Conservation (phyloP, 2,797 vertebrate species). For the Margarornis squamiger region DNA sequence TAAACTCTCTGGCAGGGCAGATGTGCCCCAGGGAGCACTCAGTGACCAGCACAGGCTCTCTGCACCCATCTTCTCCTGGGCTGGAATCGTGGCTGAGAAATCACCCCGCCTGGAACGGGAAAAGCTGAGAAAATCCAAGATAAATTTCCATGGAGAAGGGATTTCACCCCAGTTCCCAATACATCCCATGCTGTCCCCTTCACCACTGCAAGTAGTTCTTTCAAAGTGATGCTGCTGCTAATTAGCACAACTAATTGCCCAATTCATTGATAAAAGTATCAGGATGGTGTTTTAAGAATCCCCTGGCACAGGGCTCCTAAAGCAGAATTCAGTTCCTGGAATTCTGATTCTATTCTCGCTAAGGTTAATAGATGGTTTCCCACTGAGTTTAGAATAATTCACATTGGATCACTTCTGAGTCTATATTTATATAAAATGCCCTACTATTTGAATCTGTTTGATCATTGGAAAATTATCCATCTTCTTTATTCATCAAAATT, state of each 20-base stretch:
- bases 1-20: background rate
- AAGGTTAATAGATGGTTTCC: conserved; percentile 50
- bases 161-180: background rate
- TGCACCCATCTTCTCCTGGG: background rate
- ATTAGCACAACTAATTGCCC: conserved; percentile 42
- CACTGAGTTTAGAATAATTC: conserved; percentile 17
- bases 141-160: fast-evolving
- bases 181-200: background rate
- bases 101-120: background rate
- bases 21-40: background rate
- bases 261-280: conserved; percentile 42
- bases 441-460: background rate
- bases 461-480: background rate
- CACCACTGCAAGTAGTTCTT: background rate
- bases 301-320: background rate
- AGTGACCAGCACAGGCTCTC: background rate
- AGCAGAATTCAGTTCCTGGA: background rate
- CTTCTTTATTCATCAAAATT: background rate
- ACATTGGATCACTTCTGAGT: background rate
- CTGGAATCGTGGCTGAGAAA: background rate
- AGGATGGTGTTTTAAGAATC: background rate
- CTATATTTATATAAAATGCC: conserved; percentile 42
- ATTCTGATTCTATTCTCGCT: conserved; percentile 6
- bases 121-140: background rate
- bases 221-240: background rate